Base-by-base conservation (phyloP, 1,140 invertebrate genomes). In the Rhysida immarginata region DNA sequence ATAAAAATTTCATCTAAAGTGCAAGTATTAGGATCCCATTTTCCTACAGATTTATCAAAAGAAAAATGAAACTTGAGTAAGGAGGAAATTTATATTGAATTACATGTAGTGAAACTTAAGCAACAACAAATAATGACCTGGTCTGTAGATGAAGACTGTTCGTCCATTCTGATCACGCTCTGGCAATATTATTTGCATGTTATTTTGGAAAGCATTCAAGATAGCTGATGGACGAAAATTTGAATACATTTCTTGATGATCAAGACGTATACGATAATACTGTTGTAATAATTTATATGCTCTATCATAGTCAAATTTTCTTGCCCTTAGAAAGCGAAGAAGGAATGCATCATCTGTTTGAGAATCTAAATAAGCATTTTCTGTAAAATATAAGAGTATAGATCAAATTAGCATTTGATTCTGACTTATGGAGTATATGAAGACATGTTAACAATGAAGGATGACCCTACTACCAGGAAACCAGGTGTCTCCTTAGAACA, bases 261-360 rank as follows among this genome's bases (percentile, higher is more conserved):
- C 8, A 11, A 20, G 3, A 11, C 44, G 5, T 11, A 46, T 46
- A 5, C 5, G 16, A 46, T 46, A 46, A 46, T 46, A 46, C 16
- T 46, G 16, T 46, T 46, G 16, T 5, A 46, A 11, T 20, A 46
- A 20, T 5, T 20, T 8, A 46, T 11, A 20, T 11, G 44, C 44
- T 20, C 44, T 8, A 46, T 46, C 44, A 20, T 46, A 46, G 18
- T 46, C 44, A 46, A 46, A 46, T 20, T 46, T 46, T 46, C 44
- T 5, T 23, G 44, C 44, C 5, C 44, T 8, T 11, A 46, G 23
- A 23, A 46, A 46, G 11, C 44, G 16, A 8, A 46, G 18, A 20
- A 46, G 23, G 20, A 46, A 46, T 5, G 44, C 44, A 46, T 46
- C 44, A 20, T 46, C 44, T 20, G 20, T 11, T n/a, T 3, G 44